These are phyloP conservation scores for Hypercompe scribonia DNA, from an alignment of 2,888 invertebrate species.

Conservation along the genomic window DNA sequence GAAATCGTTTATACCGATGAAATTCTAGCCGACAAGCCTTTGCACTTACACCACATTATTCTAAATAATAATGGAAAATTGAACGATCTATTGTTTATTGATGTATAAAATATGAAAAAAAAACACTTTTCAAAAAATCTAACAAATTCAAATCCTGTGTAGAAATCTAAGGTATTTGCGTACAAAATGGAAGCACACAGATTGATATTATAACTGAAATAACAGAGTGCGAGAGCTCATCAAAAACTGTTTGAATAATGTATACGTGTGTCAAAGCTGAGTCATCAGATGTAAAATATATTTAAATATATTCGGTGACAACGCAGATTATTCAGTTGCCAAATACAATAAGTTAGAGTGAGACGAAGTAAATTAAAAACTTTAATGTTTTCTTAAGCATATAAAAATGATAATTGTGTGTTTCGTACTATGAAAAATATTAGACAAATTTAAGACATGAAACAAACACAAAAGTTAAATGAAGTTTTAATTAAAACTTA, in stretches of 20 bases:
- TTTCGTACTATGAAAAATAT: neutral
- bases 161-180: conserved; percentile 25
- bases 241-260: conserved; percentile 62
- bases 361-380: conserved; percentile 23
- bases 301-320: conserved; percentile 58
- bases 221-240: conserved; percentile 44
- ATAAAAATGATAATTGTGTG: neutral
- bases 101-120: too few relatives aligned
- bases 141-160: neutral
- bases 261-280: conserved; percentile 53
- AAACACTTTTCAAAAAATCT: neutral
- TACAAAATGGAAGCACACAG: conserved; percentile 41
- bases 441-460: neutral
- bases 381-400: neutral
- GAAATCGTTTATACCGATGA: too few relatives aligned
- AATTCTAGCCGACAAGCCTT: too few relatives aligned
- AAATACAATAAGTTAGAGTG: conserved; percentile 33
- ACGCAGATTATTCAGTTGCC: conserved; percentile 46
- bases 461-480: too few relatives aligned
- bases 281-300: conserved; percentile 56
- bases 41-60: too few relatives aligned
- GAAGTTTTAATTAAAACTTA: neutral
- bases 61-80: too few relatives aligned
- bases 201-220: conserved; percentile 52
- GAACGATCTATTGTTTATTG: too few relatives aligned